Evolutionary conservation across 2,888 invertebrate species (phyloP).

Genomic region (Hypena proboscidalis): DNA sequence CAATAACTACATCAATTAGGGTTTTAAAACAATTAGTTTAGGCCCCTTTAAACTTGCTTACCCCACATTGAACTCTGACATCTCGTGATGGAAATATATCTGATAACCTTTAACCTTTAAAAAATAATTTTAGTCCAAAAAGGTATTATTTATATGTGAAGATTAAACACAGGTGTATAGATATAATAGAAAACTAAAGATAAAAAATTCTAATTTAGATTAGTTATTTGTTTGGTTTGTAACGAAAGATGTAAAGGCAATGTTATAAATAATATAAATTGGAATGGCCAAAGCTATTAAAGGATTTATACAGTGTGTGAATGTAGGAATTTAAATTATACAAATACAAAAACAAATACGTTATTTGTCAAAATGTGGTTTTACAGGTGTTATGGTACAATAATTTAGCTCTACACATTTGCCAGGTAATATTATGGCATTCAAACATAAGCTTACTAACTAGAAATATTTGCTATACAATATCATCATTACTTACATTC

Average conservation of each 20-base stretch:
- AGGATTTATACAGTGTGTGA: no score
- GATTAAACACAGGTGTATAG: constrained; percentile 64
- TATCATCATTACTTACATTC: no score
- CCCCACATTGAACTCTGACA: constrained; percentile 65
- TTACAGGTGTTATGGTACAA: no score
- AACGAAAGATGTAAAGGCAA: constrained; percentile 31
- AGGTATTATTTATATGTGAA: constrained; percentile 61
- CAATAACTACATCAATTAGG: constrained; percentile 19
- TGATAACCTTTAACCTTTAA: constrained; percentile 50
- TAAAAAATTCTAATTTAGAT: constrained; percentile 25
- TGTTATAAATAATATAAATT: neutral
- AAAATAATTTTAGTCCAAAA: constrained; percentile 46
- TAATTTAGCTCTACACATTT: no score
- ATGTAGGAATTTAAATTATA: no score
- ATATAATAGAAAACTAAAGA: constrained; percentile 19
- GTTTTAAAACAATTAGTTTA: constrained; percentile 26
- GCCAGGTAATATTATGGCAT: no score
- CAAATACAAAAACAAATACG: no score
- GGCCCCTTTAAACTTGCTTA: constrained; percentile 21
- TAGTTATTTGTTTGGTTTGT: constrained; percentile 41
- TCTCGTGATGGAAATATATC: constrained; percentile 52
- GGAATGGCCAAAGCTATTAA: no score
- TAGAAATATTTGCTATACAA: no score
- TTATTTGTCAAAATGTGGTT: no score
- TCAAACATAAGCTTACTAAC: no score